Conservation (phyloP, 2,888 invertebrate genomes). For the Himalopsyche tibetana region DNA sequence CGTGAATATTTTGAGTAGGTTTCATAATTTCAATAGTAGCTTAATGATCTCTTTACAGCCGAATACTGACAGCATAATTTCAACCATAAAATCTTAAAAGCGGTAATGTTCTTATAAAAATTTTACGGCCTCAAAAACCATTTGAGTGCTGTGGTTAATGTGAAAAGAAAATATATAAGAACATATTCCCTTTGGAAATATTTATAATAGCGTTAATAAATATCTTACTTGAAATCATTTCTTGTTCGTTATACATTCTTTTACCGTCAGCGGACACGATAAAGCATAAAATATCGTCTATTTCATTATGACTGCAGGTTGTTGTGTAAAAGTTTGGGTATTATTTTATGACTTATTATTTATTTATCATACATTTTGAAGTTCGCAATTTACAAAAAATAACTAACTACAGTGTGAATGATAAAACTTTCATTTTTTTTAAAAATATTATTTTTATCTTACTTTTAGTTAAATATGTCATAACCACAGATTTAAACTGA, state of each 20-base stretch:
- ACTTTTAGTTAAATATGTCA: no score
- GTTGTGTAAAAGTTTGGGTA: no score
- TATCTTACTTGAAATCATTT: neutral
- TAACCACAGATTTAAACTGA: no score
- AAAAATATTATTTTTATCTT: no score
- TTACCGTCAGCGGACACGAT: no score
- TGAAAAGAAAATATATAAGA: slow-evolving; percentile 14
- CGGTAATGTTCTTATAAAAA: slow-evolving; percentile 51
- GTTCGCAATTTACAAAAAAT: no score
- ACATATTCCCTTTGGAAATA: neutral
- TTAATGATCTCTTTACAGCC: neutral
- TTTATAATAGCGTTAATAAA: slow-evolving; percentile 24
- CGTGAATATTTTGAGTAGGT: neutral
- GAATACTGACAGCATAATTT: slow-evolving; percentile 55
- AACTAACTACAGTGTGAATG: no score
- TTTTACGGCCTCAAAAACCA: slow-evolving; percentile 47
- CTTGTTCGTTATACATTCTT: neutral
- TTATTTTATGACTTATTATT: no score
- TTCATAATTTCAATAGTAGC: neutral
- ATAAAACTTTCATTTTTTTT: no score
- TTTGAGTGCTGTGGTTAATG: slow-evolving; percentile 41
- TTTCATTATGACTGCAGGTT: no score
- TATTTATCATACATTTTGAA: no score
- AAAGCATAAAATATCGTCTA: no score
- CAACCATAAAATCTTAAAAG: slow-evolving; percentile 55